Evolutionary conservation across 2,888 invertebrate genomes (phyloP).

Genomic region (Allophyes oxyacanthae): DNA sequence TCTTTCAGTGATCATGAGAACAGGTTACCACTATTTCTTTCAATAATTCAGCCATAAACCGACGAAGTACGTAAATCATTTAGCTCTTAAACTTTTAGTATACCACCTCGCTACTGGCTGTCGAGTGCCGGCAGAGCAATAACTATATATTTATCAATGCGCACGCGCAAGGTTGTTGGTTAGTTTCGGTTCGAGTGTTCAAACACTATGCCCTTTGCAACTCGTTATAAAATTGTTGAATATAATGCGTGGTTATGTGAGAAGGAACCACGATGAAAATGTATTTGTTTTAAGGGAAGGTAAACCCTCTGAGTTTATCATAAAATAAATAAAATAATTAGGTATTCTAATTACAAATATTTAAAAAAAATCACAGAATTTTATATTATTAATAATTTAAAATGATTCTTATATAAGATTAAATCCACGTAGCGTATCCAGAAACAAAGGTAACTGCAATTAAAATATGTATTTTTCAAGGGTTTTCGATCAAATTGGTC

Average conservation of each 20-base stretch:
- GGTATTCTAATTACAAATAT: no score
- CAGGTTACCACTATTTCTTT: not conserved
- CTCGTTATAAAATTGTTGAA: slow-evolving; percentile 32
- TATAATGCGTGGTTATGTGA: slow-evolving; percentile 17
- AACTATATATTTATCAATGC: slow-evolving; percentile 25
- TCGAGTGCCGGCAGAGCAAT: slow-evolving; percentile 8
- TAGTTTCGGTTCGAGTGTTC: slow-evolving; percentile 16
- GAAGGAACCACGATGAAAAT: slow-evolving; percentile 15
- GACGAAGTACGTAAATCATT: not conserved
- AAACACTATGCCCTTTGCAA: slow-evolving; percentile 36
- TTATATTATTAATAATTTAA: no score
- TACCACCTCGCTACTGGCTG: not conserved
- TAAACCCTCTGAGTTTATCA: no score
- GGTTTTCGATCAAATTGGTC: no score
- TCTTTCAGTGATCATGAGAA: no score
- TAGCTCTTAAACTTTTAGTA: not conserved
- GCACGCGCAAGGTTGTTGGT: slow-evolving; percentile 15
- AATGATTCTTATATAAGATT: no score
- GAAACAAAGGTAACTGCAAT: no score
- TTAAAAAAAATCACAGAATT: no score
- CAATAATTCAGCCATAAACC: slow-evolving; percentile 3
- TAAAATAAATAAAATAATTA: no score
- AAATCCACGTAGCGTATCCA: no score
- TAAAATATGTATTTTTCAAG: no score
- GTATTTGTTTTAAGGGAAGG: no score